Base-by-base conservation (phyloP, 2,888 invertebrate species). In the Abscondita cerata region DNA sequence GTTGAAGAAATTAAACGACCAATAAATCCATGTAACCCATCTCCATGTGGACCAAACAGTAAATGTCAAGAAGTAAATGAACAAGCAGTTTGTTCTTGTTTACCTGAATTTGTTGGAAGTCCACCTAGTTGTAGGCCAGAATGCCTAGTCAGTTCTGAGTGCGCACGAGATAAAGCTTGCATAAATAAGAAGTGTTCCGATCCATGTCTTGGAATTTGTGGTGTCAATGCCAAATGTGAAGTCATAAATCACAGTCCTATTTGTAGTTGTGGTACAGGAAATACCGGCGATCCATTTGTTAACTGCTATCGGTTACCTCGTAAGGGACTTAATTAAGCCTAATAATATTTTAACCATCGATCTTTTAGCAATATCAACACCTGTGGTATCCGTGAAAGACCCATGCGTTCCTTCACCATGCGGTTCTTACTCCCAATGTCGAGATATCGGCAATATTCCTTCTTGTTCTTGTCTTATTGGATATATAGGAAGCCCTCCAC, bases 11-110 rank as follows among this genome's bases (percentile, higher is more conserved):
- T 81, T 15, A 74, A 75, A 71, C 73, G 76, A 69, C 80, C 81
- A 55, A 71, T 76, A 1, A 84, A 86, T 69, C 88, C 87, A 4
- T 90, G 90, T 69, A 80, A 85, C 47, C 93, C 93, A 58, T 89
- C 90, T 33, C 92, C 92, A 0, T 93, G 93, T 73, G 93, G 93
- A 13, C 86, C 91, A 5, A 91, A 92, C 75, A 88, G 91, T 69
- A 84, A 89, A 74, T 93, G 93, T 75, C 86, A 86, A 59, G 88
- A 88, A 73, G 78, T 87, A 51, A 74, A 74, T 25, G 75, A 75
- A 68, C 76, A 70, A 73, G 89, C 89, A 5, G 86, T 89, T 1
- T 88, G 88, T 70, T 83, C 85, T 11, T 88, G 88, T 71, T 73
- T 85, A 31, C 76, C 82, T 1, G 82, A 82, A 55, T 89, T 85